Conservation (phyloP, 2,888 invertebrate genomes). For the Alloscopus bannaensis region DNA sequence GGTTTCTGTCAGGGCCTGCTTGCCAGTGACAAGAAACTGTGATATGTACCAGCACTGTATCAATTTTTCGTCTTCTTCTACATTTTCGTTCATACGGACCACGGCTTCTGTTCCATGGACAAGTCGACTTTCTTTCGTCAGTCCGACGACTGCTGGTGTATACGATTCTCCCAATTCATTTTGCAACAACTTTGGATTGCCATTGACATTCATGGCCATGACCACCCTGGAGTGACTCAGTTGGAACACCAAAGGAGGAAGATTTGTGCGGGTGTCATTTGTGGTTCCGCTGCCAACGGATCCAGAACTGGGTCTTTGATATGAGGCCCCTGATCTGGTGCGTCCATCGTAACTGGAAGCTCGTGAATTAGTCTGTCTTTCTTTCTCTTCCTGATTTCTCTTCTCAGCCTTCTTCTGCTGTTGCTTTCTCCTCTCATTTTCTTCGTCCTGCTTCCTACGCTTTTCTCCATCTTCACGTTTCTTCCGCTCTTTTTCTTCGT, state of each 20-base stretch:
- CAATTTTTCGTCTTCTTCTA: neutral
- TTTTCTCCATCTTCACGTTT: neutral
- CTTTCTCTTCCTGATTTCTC: neutral
- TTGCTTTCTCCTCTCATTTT: neutral
- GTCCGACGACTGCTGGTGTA: constrained; percentile 14
- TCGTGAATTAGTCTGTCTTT: too few relatives aligned
- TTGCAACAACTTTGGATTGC: neutral
- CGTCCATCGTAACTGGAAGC: too few relatives aligned
- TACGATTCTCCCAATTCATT: neutral
- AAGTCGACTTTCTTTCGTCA: constrained; percentile 2
- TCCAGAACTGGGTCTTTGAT: too few relatives aligned
- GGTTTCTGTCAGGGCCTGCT: neutral
- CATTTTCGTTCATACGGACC: neutral
- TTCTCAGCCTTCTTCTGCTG: neutral
- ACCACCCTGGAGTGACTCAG: neutral
- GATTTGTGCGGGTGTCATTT: neutral
- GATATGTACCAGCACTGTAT: neutral
- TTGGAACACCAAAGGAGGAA: constrained; percentile 22
- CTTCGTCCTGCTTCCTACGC: neutral
- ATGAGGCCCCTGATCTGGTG: too few relatives aligned
- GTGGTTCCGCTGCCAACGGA: too few relatives aligned
- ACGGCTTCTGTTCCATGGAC: constrained; percentile 7
- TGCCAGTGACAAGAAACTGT: neutral
- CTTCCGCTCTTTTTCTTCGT: neutral
- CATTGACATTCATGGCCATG: constrained; percentile 1